Conservation (phyloP, 2,113 vertebrate species). For the Channa argus region DNA sequence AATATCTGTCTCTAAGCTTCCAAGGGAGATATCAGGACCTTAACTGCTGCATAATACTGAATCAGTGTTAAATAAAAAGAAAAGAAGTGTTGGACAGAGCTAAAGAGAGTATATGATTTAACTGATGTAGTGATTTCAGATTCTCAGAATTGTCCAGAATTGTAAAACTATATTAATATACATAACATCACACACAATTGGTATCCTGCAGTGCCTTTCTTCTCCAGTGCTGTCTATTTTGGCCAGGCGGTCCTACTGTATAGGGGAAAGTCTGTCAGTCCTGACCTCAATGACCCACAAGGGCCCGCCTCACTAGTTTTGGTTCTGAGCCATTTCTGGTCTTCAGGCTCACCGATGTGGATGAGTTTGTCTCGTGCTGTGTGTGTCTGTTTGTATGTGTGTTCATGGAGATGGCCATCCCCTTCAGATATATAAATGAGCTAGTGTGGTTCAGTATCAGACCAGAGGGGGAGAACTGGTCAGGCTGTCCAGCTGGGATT, state of each 20-base stretch:
- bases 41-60: neutral
- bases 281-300: constrained; percentile 41
- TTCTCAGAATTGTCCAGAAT: too few species aligned
- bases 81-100: neutral
- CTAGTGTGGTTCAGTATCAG: constrained; percentile 14
- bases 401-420: constrained; percentile 57
- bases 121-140: neutral
- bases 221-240: constrained; percentile 31
- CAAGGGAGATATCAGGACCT: too few species aligned
- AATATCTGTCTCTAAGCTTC: too few species aligned
- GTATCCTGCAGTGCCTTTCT: neutral
- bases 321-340: constrained; percentile 48
- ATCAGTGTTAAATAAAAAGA: neutral
- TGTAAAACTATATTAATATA: neutral
- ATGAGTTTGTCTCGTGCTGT: constrained; percentile 35
- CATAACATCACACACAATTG: constrained; percentile 1
- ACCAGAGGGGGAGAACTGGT: constrained; percentile 41
- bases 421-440: constrained; percentile 68
- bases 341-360: constrained; percentile 34
- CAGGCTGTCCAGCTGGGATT: constrained; percentile 34
- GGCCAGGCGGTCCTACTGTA: constrained; percentile 26
- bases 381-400: constrained; percentile 40
- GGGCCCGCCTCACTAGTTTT: constrained; percentile 42
- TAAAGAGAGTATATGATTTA: neutral
- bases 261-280: constrained; percentile 45